A percentile compares a stretch with the other conserved stretches of the same genome.
These are phyloP conservation scores for Myopa testacea DNA, from an alignment of 2,888 invertebrate species.

Conservation along the genomic window DNA sequence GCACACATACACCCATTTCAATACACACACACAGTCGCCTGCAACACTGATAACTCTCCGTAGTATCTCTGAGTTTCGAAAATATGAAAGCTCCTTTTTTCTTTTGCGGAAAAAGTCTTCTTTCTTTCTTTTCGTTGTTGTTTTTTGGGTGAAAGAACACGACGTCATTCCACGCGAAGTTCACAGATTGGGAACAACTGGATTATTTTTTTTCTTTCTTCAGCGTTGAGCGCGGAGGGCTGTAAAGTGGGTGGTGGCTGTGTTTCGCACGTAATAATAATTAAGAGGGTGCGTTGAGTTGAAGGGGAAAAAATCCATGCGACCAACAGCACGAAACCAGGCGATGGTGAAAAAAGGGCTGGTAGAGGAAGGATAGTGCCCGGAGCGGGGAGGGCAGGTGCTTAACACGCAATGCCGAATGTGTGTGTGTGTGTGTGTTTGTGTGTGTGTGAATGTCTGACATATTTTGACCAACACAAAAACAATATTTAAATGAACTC, in stretches of 20 bases:
- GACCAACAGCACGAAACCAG: background rate
- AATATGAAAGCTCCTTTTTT: background rate
- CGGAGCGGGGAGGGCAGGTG: background rate
- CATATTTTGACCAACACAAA: constrained; percentile 17
- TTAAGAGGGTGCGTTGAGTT: background rate
- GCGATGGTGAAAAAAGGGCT: background rate
- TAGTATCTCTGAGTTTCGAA: background rate
- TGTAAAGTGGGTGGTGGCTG: constrained; percentile 1
- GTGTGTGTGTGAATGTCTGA: background rate
- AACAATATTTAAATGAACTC: constrained; percentile 38
- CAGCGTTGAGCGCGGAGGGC: background rate
- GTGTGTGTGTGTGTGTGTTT: constrained; percentile 35
- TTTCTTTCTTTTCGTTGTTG: too few relatives aligned
- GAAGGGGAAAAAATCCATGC: background rate
- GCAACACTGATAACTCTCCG: background rate
- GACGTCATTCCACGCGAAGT: too few relatives aligned
- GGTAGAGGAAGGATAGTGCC: background rate
- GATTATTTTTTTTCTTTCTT: too few relatives aligned
- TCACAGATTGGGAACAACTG: too few relatives aligned
- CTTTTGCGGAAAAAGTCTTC: background rate
- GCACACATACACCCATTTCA: background rate
- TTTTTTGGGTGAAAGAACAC: too few relatives aligned
- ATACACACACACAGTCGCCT: background rate
- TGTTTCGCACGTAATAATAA: background rate
- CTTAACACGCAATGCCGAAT: background rate